phyloP scores from a whole-genome alignment of 2,888 invertebrate species.

The Leptopilina syphax region DNA sequence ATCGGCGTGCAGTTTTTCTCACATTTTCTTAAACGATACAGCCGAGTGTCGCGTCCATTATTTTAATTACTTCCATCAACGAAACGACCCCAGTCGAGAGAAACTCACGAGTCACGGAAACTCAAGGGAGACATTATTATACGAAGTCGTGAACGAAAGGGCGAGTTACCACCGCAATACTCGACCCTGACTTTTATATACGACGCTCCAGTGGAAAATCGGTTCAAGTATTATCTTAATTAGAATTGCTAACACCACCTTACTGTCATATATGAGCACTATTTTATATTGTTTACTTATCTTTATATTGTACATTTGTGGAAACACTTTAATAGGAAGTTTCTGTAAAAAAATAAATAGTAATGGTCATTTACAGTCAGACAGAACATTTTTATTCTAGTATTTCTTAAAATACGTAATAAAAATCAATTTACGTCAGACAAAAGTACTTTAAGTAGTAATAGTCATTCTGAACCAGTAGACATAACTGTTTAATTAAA shows the following conservation, averaged over 20 bases:
- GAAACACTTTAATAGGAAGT: too few species aligned
- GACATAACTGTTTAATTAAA: too few species aligned
- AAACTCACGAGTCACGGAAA: slow-evolving; percentile 55
- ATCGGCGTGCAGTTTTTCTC: slow-evolving; percentile 45
- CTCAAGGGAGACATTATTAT: slow-evolving; percentile 62
- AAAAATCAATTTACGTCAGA: too few species aligned
- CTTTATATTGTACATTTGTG: too few species aligned
- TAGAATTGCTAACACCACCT: slow-evolving; percentile 56
- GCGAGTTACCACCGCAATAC: slow-evolving; percentile 42
- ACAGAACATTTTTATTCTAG: too few species aligned
- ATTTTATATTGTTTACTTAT: background rate
- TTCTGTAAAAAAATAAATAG: too few species aligned
- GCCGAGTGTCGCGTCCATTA: slow-evolving; percentile 62
- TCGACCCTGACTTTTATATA: slow-evolving; percentile 46
- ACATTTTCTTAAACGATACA: slow-evolving; percentile 50
- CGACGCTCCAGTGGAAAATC: slow-evolving; percentile 45
- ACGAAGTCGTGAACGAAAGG: slow-evolving; percentile 47
- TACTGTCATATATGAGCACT: background rate
- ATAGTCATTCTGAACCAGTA: too few species aligned
- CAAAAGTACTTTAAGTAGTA: too few species aligned
- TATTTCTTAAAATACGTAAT: too few species aligned
- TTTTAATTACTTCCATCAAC: slow-evolving; percentile 70
- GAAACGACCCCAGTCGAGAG: slow-evolving; percentile 58
- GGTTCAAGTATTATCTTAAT: slow-evolving; percentile 63
- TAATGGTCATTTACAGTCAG: too few species aligned